Evolutionary conservation across 2,113 vertebrate species (phyloP).

Genomic region (Peromyscus maniculatus): DNA sequence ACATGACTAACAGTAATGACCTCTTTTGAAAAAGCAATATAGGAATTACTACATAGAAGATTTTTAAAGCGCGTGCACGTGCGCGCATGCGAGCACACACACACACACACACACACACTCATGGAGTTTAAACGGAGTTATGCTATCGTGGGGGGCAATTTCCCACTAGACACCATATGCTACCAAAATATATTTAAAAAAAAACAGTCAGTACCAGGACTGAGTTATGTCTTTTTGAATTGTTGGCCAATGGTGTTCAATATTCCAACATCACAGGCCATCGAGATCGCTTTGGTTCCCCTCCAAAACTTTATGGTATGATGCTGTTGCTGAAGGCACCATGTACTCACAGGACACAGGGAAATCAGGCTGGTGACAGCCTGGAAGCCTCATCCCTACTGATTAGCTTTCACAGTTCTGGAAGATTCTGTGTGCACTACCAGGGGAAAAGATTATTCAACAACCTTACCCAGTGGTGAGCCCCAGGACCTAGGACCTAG

Average conservation of each 20-base stretch:
- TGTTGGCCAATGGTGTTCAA: not conserved
- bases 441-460: not conserved
- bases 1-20: not conserved
- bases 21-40: not conserved
- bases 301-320: not conserved
- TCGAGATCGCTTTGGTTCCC: not conserved
- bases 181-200: not conserved
- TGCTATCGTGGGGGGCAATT: not conserved
- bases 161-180: not conserved
- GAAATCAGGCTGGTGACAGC: not conserved
- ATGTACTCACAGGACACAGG: not conserved
- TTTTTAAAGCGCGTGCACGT: not conserved
- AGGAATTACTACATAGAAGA: not conserved
- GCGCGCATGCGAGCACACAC: too few relatives aligned
- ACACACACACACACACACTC: not conserved
- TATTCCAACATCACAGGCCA: not conserved
- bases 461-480: not conserved
- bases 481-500: not conserved
- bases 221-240: not conserved
- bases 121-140: not conserved
- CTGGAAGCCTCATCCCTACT: not conserved
- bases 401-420: not conserved
- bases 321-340: not conserved
- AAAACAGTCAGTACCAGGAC: not conserved
- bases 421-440: not conserved